Conservation (phyloP, 1,140 invertebrate species). For the Camponotus pennsylvanicus region DNA sequence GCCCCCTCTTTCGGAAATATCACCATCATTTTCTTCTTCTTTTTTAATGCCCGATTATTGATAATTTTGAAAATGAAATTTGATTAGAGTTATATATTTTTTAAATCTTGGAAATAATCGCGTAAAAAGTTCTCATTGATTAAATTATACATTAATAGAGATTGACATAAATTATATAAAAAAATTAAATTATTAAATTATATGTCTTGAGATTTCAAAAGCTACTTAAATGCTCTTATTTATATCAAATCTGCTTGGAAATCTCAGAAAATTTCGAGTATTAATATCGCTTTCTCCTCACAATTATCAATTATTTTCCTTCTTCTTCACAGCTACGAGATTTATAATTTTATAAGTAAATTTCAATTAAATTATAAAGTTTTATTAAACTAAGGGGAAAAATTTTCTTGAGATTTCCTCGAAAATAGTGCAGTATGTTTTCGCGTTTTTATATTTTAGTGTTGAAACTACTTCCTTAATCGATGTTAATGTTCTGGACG, state of each 20-base stretch:
- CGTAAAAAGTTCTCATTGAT: too few species aligned
- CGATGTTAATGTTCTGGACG: conserved; percentile 26
- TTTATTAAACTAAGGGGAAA: background rate
- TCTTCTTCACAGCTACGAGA: background rate
- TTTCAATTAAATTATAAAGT: background rate
- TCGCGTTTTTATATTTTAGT: conserved; percentile 12
- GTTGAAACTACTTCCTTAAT: conserved; percentile 45
- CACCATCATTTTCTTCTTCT: background rate
- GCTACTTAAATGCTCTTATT: background rate
- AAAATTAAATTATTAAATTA: background rate
- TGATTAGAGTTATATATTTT: background rate
- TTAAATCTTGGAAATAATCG: too few species aligned
- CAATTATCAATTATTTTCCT: background rate
- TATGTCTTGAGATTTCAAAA: background rate
- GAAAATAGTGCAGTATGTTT: too few species aligned
- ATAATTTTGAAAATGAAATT: background rate
- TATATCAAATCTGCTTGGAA: background rate
- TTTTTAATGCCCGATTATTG: background rate
- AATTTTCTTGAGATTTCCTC: background rate
- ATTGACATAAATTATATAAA: background rate
- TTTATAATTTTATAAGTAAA: background rate
- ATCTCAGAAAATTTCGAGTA: too few species aligned
- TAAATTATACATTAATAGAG: background rate
- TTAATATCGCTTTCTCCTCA: too few species aligned
- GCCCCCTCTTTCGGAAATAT: background rate